phyloP scores from a whole-genome alignment of 2,888 invertebrate genomes.

The Cremastinae sp. region DNA sequence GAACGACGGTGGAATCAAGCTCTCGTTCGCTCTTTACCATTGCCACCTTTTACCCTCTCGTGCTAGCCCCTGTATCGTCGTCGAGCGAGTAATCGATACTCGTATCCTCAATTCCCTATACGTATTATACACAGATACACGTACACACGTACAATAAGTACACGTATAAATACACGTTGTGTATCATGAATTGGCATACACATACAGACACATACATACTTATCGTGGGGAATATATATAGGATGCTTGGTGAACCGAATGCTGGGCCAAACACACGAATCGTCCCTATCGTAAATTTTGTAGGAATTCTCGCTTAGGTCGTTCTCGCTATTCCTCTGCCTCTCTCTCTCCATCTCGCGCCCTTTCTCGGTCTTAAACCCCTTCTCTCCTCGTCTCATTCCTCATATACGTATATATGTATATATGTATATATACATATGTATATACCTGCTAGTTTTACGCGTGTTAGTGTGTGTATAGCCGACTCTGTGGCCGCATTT shows the following conservation, averaged over 20 bases:
- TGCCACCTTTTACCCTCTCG: constrained; percentile 8
- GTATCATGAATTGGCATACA: neutral
- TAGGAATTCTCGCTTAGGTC: constrained; percentile 40
- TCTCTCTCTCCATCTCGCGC: neutral
- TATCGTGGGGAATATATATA: constrained; percentile 1
- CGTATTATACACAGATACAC: constrained; percentile 15
- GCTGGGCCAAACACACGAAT: constrained; percentile 36
- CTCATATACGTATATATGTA: neutral
- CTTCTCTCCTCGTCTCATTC: constrained; percentile 2
- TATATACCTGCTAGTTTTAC: constrained; percentile 9
- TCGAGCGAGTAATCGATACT: constrained; percentile 54
- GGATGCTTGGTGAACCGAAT: constrained; percentile 30
- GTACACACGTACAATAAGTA: constrained; percentile 1
- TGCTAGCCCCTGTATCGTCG: constrained; percentile 23
- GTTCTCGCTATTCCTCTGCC: constrained; percentile 22
- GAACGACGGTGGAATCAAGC: constrained; percentile 37
- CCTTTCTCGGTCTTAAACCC: constrained; percentile 19
- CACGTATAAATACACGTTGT: constrained; percentile 1
- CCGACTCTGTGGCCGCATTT: constrained; percentile 36
- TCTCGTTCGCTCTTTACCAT: constrained; percentile 29
- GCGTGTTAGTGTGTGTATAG: too few species aligned
- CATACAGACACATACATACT: constrained; percentile 6
- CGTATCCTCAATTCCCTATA: constrained; percentile 53
- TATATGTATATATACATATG: constrained; percentile 12
- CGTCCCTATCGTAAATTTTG: constrained; percentile 49